Percentiles rank a stretch among this genome's conserved stretches.
Evolutionary conservation across 2,113 vertebrate species (phyloP).

Genomic region (Triplophysa rosa): DNA sequence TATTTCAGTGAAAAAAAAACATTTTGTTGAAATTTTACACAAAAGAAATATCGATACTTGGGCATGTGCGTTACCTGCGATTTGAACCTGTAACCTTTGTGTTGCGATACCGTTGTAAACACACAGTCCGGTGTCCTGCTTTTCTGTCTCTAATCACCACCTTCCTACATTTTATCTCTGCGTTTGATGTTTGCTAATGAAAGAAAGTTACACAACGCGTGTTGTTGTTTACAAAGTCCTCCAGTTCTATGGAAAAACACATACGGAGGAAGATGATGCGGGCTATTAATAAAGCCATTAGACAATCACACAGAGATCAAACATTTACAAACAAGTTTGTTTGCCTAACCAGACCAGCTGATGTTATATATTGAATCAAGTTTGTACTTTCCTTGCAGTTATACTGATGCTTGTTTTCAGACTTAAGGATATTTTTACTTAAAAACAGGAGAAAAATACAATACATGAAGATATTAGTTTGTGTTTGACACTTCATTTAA

Average conservation of each 20-base stretch:
- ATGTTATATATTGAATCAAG: too few species aligned
- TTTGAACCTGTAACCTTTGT: too few species aligned
- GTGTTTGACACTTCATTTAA: not conserved
- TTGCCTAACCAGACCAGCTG: not conserved
- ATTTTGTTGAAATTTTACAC: too few species aligned
- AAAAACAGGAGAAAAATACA: too few species aligned
- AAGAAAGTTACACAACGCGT: not conserved
- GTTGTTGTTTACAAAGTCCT: constrained; percentile 3
- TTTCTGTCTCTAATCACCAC: constrained; percentile 16
- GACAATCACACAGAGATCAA: not conserved
- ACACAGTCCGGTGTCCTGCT: not conserved
- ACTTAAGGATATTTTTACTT: too few species aligned
- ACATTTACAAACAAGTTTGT: not conserved
- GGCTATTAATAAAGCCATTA: constrained; percentile 12
- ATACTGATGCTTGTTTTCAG: too few species aligned
- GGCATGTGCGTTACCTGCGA: too few species aligned
- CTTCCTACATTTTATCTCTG: not conserved
- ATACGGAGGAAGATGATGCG: not conserved
- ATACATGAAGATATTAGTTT: not conserved
- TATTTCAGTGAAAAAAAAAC: too few species aligned
- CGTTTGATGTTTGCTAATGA: constrained; percentile 22
- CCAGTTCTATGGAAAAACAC: not conserved
- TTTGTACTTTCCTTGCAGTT: too few species aligned
- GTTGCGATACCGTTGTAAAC: too few species aligned
- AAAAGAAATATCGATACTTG: too few species aligned